Evolutionary conservation across 2,888 invertebrate genomes (phyloP), one percentile per base, ranked within the genome.

Genomic region (Aleiodes alternator): DNA sequence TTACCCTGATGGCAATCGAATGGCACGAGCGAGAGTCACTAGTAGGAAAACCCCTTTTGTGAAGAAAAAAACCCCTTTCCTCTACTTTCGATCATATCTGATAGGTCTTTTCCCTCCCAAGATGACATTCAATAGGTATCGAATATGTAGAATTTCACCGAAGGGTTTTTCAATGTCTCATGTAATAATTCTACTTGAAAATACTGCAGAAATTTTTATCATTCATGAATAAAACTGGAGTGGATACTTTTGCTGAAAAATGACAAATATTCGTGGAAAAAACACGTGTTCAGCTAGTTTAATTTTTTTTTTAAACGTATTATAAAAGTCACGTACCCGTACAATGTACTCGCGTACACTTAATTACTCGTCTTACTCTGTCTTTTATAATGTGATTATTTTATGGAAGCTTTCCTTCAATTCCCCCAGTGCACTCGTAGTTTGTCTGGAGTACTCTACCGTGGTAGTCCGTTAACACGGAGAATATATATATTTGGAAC

Each of bases 381-480:
- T 56, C 57, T 53, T 23, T 23, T 77, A 43, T 80, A 81, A 85
- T 81, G 78, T 82, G 79, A 83, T 84, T 81, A 83, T 81, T 83
- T 82, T 80, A 78, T 81, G 81, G 79, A 79, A 81, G 82, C 79
- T 82, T 82, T 82, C 76, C 77, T 66, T 64, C 9, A 14, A 64
- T 23, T 48, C 64, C 43, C 69, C 43, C 69, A 31, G 71, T 59
- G 50, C 34, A 66, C 72, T 66, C 43, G 59, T 69, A 78, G 71
- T 75, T 66, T 68, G 76, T 76, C 76, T 76, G 71, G 61, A 69
- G 72, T 50, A 71, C 69, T 71, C 61, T 72, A 50, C 61, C 69
- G 72, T 69, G 55, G 61, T 59, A 68, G 34, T 29, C 38, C 55
- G 38, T 59, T 69, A 56, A 70, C 76, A 57, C 55, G 2, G 53